Conservation (phyloP, 2,888 invertebrate species). For the Petrolisthes cinctipes region DNA sequence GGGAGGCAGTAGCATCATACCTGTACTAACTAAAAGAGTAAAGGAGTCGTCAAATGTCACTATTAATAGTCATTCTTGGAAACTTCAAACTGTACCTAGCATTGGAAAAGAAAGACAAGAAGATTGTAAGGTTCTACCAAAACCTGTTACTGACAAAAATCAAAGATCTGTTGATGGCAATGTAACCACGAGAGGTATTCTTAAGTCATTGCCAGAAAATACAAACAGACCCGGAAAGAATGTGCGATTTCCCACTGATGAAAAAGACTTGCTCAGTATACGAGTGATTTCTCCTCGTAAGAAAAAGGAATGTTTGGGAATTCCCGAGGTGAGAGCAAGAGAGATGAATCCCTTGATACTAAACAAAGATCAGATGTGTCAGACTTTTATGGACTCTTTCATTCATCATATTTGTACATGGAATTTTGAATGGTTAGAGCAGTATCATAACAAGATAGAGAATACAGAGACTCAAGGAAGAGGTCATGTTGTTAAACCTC, state of each 20-base stretch:
- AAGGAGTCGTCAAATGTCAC: not conserved
- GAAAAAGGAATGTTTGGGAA: slow-evolving; percentile 19
- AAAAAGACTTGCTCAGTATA: slow-evolving; percentile 33
- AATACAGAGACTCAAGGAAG: slow-evolving; percentile 22
- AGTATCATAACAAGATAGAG: slow-evolving; percentile 33
- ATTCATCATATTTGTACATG: slow-evolving; percentile 53
- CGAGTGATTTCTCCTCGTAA: slow-evolving; percentile 43
- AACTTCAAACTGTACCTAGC: not conserved
- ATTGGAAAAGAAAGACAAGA: not conserved
- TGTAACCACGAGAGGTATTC: not conserved
- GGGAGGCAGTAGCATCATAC: not conserved
- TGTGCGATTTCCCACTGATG: slow-evolving; percentile 33
- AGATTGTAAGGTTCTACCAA: not conserved
- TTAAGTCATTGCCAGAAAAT: not conserved
- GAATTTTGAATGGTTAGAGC: slow-evolving; percentile 64
- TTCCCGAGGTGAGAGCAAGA: slow-evolving; percentile 21
- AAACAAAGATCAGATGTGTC: slow-evolving; percentile 21
- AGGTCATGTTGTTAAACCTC: slow-evolving; percentile 25
- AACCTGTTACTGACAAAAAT: not conserved
- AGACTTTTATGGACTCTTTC: slow-evolving; percentile 47
- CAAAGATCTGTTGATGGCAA: not conserved
- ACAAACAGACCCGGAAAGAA: not conserved
- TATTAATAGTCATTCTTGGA: not conserved
- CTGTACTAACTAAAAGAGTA: not conserved
- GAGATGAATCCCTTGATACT: slow-evolving; percentile 36